Evolutionary conservation across 2,888 invertebrate genomes (phyloP).

Genomic region (Himalopsyche japonica): DNA sequence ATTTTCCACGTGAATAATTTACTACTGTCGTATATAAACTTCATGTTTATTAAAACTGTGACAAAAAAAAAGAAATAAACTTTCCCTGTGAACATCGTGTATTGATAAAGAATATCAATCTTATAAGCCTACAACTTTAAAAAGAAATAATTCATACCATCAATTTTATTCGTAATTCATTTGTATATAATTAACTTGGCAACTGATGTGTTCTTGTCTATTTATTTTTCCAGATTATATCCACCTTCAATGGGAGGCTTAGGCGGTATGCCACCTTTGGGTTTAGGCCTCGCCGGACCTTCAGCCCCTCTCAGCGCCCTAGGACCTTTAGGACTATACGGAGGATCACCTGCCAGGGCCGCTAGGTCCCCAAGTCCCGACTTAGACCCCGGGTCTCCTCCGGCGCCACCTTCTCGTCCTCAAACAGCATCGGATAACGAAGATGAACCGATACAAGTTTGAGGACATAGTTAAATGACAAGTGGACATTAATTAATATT

Average conservation of each 20-base stretch:
- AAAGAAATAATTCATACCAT: too few species aligned
- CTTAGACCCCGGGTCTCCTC: conserved; percentile 64
- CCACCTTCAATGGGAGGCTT: conserved; percentile 64
- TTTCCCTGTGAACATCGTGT: too few species aligned
- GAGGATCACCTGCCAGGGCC: conserved; percentile 58
- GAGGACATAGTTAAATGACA: conserved; percentile 7
- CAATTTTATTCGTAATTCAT: neutral
- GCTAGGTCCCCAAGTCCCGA: conserved; percentile 56
- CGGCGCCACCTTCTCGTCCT: conserved; percentile 52
- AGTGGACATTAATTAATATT: neutral
- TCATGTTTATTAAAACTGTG: too few species aligned
- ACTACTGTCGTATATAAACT: too few species aligned
- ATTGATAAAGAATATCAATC: too few species aligned
- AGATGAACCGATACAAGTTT: conserved; percentile 68
- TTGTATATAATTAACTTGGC: conserved; percentile 4
- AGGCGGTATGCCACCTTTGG: conserved; percentile 59
- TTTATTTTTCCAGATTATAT: conserved; percentile 58
- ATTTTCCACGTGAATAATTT: too few species aligned
- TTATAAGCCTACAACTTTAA: too few species aligned
- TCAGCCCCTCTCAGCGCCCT: conserved; percentile 69
- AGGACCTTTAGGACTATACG: conserved; percentile 70
- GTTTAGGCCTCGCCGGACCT: conserved; percentile 68
- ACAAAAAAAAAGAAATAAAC: too few species aligned
- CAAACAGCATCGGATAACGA: conserved; percentile 58
- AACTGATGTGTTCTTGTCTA: neutral